phyloP scores from a whole-genome alignment of 1,140 invertebrate genomes.

The Leptoteleia sp. region DNA sequence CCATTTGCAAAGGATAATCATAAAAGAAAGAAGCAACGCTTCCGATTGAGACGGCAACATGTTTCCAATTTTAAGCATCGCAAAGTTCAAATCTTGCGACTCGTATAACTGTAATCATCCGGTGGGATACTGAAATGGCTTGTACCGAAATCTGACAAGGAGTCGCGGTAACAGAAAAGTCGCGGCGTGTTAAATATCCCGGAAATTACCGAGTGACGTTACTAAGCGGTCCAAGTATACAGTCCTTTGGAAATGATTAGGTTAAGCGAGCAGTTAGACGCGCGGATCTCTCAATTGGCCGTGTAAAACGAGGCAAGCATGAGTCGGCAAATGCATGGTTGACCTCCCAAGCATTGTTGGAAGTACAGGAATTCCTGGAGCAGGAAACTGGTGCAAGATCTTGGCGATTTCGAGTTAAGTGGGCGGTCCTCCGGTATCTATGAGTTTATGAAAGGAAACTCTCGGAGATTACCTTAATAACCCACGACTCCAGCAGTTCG shows the following conservation, averaged over 20 bases:
- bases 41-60: too few relatives aligned
- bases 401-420: slow-evolving; percentile 30
- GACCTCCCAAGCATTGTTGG: slow-evolving; percentile 51
- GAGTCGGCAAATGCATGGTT: slow-evolving; percentile 47
- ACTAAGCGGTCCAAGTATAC: slow-evolving; percentile 21
- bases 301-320: slow-evolving; percentile 36
- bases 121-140: too few relatives aligned
- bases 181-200: slow-evolving; percentile 8
- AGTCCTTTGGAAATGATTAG: slow-evolving; percentile 55
- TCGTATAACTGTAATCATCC: slow-evolving; percentile 1
- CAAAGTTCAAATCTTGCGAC: too few relatives aligned
- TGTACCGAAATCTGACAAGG: too few relatives aligned
- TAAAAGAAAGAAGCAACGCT: neutral
- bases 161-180: slow-evolving; percentile 18
- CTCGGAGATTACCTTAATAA: slow-evolving; percentile 35
- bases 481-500: slow-evolving; percentile 7
- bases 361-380: slow-evolving; percentile 56
- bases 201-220: slow-evolving; percentile 32
- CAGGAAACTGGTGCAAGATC: slow-evolving; percentile 48
- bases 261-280: slow-evolving; percentile 52
- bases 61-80: too few relatives aligned
- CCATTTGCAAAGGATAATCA: neutral
- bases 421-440: slow-evolving; percentile 17
- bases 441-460: slow-evolving; percentile 42
- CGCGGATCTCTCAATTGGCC: slow-evolving; percentile 55